phyloP scores from a whole-genome alignment of 2,797 vertebrate genomes.

The Oreochromis mossambicus region DNA sequence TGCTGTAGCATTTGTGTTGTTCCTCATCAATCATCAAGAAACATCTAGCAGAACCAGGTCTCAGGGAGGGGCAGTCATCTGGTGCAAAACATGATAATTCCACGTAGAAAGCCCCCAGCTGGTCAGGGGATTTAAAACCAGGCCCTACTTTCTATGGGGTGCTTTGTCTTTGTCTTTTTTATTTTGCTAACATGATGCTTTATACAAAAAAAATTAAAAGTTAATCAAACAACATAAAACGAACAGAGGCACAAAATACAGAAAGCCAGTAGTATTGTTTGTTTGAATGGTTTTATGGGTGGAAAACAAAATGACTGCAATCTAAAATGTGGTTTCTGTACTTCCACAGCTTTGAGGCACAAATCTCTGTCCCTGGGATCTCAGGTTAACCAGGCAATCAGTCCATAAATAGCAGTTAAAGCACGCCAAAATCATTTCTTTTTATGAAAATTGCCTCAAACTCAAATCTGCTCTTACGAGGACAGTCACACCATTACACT shows the following conservation, averaged over 20 bases:
- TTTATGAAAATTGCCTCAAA: neutral
- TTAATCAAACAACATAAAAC: neutral
- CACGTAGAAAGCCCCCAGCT: neutral
- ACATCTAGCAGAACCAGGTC: neutral
- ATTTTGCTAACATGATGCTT: neutral
- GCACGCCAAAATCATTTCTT: neutral
- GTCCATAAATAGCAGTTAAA: neutral
- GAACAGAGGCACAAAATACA: neutral
- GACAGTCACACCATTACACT: neutral
- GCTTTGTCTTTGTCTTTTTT: neutral
- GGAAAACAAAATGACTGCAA: neutral
- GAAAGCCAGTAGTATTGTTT: neutral
- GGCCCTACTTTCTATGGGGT: neutral
- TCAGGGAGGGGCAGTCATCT: neutral
- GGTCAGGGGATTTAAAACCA: neutral
- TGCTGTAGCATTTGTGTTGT: neutral
- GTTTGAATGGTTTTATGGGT: neutral
- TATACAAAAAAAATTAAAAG: neutral
- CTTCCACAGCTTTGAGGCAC: neutral
- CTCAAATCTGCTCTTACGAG: neutral
- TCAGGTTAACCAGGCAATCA: neutral
- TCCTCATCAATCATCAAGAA: neutral
- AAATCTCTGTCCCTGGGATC: neutral
- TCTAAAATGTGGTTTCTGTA: neutral
- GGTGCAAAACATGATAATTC: neutral